A percentile compares a stretch with the other conserved stretches of the same genome.
These are phyloP conservation scores for Harlomillsia oculata DNA, from an alignment of 1,140 invertebrate genomes.

Conservation along the genomic window DNA sequence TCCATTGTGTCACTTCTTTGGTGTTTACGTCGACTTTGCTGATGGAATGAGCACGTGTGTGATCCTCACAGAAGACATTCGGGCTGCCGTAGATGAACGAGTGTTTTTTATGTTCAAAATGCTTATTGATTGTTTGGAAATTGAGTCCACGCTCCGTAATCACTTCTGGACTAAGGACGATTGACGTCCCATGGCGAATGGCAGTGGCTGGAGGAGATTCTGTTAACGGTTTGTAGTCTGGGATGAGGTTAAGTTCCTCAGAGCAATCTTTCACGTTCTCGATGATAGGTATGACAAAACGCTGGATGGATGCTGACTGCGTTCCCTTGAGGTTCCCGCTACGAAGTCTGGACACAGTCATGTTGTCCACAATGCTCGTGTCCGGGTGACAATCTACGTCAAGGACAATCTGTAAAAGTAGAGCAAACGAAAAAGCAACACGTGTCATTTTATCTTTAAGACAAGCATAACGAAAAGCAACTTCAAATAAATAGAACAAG, in stretches of 20 bases:
- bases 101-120: slow-evolving; percentile 39
- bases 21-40: slow-evolving; percentile 39
- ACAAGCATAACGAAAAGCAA: too few species aligned
- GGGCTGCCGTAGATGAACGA: slow-evolving; percentile 41
- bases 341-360: too few species aligned
- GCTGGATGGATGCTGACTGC: slow-evolving; percentile 18
- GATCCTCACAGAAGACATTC: background rate
- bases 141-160: background rate
- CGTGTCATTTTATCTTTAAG: too few species aligned
- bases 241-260: slow-evolving; percentile 18
- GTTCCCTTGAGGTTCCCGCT: too few species aligned
- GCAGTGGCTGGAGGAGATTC: slow-evolving; percentile 6
- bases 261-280: slow-evolving; percentile 7
- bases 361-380: too few species aligned
- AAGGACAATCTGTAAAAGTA: too few species aligned
- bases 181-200: slow-evolving; percentile 19
- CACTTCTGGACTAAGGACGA: slow-evolving; percentile 16
- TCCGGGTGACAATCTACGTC: too few species aligned
- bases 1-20: slow-evolving; percentile 33
- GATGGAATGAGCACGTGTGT: slow-evolving; percentile 26
- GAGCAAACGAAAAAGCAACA: too few species aligned
- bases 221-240: background rate
- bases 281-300: slow-evolving; percentile 30
- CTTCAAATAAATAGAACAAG: too few species aligned
- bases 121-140: slow-evolving; percentile 39